Percentiles rank a stretch among this genome's conserved stretches.
These are phyloP conservation scores for Ailuropoda melanoleuca DNA, from an alignment of 2,113 vertebrate genomes.

Conservation along the genomic window DNA sequence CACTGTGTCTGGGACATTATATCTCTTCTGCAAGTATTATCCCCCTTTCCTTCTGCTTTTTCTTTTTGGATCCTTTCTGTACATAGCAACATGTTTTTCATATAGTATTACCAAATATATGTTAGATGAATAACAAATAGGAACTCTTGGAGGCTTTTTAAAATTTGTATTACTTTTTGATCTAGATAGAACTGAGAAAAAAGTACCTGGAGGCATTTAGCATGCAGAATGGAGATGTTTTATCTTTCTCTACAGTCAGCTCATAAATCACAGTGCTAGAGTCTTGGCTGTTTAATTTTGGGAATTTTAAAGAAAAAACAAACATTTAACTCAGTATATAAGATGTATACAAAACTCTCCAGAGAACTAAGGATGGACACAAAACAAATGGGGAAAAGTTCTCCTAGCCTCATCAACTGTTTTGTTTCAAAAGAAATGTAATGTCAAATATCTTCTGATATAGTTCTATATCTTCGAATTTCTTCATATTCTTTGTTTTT, in stretches of 20 bases:
- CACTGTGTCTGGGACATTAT: background rate
- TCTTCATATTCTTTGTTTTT: background rate
- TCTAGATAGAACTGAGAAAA: slow-evolving; percentile 5
- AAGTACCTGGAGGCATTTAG: background rate
- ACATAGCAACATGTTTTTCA: background rate
- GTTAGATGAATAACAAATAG: background rate
- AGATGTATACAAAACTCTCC: background rate
- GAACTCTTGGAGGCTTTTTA: background rate
- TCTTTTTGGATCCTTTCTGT: background rate
- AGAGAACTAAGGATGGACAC: background rate
- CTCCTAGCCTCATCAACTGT: background rate
- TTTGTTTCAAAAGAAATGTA: slow-evolving; percentile 37
- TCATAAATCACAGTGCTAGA: background rate
- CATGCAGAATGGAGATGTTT: slow-evolving; percentile 19
- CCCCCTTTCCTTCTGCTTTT: background rate
- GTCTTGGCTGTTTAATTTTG: background rate
- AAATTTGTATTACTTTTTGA: slow-evolving; percentile 18
- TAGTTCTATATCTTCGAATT: background rate
- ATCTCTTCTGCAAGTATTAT: background rate
- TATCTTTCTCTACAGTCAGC: slow-evolving; percentile 11
- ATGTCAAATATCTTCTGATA: background rate
- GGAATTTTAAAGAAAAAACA: slow-evolving; percentile 8
- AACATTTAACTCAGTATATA: background rate
- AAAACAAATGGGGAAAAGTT: background rate
- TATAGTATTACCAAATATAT: background rate